phyloP scores from a whole-genome alignment of 2,888 invertebrate genomes.

The Drosophila mettleri region DNA sequence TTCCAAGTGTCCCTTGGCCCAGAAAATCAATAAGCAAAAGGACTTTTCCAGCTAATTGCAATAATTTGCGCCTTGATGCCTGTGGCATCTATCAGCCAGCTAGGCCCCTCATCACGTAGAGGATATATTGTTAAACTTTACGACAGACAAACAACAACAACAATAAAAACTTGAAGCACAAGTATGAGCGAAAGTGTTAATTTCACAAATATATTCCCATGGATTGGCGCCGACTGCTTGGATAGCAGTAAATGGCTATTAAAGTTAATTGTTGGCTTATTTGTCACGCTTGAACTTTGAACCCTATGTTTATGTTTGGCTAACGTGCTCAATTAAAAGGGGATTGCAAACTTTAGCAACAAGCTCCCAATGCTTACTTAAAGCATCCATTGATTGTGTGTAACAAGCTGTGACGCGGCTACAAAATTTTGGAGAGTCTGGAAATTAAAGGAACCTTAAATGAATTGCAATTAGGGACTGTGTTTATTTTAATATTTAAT shows the following conservation, averaged over 20 bases:
- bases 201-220: constrained; percentile 63
- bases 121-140: constrained; percentile 41
- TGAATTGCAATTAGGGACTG: neutral
- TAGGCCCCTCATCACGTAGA: constrained; percentile 10
- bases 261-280: constrained; percentile 75
- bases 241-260: constrained; percentile 55
- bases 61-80: constrained; percentile 64
- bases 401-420: constrained; percentile 50
- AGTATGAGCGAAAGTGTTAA: constrained; percentile 67
- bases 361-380: constrained; percentile 18
- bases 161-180: constrained; percentile 6
- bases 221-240: constrained; percentile 5
- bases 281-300: constrained; percentile 78
- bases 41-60: constrained; percentile 65
- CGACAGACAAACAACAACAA: constrained; percentile 38
- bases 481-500: neutral
- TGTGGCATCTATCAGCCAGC: constrained; percentile 22
- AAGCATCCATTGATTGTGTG: constrained; percentile 44
- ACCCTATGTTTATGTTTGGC: constrained; percentile 57
- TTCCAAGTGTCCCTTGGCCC: constrained; percentile 66
- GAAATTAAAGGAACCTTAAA: neutral
- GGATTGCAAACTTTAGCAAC: constrained; percentile 43
- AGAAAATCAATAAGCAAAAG: constrained; percentile 68
- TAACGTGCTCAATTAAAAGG: constrained; percentile 64
- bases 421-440: neutral